Evolutionary conservation across 2,113 vertebrate species (phyloP).

Genomic region (Nesospiza acunhae): DNA sequence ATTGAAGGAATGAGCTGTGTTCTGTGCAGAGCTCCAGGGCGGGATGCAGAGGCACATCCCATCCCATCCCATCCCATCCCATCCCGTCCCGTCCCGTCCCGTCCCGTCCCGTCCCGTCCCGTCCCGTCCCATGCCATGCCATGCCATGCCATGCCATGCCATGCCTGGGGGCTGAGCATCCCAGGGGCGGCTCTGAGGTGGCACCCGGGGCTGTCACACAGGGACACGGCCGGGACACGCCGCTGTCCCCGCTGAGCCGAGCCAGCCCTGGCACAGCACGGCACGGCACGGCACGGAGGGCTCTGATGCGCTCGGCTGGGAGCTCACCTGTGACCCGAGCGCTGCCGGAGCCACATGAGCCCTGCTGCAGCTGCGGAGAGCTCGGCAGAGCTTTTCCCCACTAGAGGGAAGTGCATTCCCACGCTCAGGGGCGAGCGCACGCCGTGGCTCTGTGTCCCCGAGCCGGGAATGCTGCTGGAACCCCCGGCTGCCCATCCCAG

Average conservation of each 20-base stretch:
- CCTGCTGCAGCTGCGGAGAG: background rate
- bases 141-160: too few relatives aligned
- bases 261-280: fast-evolving
- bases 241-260: background rate
- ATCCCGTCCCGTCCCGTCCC: background rate
- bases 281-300: too few relatives aligned
- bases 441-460: background rate
- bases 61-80: too few relatives aligned
- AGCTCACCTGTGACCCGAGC: background rate
- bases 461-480: background rate
- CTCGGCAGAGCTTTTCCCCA: conserved; percentile 39
- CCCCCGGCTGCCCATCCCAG: fast-evolving
- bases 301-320: background rate
- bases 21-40: fast-evolving
- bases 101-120: too few relatives aligned
- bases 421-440: background rate
- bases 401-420: conserved; percentile 66
- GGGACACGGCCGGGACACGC: fast-evolving
- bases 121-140: too few relatives aligned
- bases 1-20: background rate
- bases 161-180: too few relatives aligned
- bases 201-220: fast-evolving
- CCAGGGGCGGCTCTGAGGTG: background rate
- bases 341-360: background rate
- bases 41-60: background rate